Evolutionary conservation across 2,113 vertebrate species (phyloP).

Genomic region (Uria lomvia): DNA sequence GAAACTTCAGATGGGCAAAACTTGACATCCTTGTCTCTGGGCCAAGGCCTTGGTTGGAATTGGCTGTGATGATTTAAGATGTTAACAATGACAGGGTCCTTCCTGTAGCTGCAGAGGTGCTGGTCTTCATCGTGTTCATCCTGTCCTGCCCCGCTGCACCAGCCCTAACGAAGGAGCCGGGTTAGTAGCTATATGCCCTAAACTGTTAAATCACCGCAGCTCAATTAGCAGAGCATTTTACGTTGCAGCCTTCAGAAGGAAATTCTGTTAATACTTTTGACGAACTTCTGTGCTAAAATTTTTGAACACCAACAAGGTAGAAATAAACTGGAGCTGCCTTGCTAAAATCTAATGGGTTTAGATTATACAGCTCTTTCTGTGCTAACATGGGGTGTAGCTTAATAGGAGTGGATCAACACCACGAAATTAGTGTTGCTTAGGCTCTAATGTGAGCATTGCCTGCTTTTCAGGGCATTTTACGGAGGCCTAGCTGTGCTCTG

Average conservation of each 20-base stretch:
- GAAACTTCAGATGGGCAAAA: not conserved
- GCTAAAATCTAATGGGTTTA: not conserved
- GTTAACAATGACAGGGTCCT: not conserved
- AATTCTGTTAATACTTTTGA: not conserved
- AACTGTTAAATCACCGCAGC: not conserved
- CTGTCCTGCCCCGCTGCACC: not conserved
- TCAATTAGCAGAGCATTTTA: not conserved
- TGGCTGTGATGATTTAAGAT: not conserved
- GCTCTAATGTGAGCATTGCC: fast-evolving
- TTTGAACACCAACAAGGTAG: not conserved
- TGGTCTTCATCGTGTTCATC: fast-evolving
- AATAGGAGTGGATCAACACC: not conserved
- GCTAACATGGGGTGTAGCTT: not conserved
- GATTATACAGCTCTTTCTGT: not conserved
- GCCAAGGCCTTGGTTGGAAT: not conserved
- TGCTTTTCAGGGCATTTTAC: not conserved
- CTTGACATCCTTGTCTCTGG: not conserved
- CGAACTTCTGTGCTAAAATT: not conserved
- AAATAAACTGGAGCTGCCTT: not conserved
- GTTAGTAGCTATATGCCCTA: not conserved
- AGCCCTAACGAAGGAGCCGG: fast-evolving
- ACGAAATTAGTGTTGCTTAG: not conserved
- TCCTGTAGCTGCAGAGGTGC: not conserved
- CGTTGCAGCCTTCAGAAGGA: not conserved
- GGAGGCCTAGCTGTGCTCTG: not conserved